Evolutionary conservation across 2,888 invertebrate genomes (phyloP).

Genomic region (Chalcosyrphus nemorum): DNA sequence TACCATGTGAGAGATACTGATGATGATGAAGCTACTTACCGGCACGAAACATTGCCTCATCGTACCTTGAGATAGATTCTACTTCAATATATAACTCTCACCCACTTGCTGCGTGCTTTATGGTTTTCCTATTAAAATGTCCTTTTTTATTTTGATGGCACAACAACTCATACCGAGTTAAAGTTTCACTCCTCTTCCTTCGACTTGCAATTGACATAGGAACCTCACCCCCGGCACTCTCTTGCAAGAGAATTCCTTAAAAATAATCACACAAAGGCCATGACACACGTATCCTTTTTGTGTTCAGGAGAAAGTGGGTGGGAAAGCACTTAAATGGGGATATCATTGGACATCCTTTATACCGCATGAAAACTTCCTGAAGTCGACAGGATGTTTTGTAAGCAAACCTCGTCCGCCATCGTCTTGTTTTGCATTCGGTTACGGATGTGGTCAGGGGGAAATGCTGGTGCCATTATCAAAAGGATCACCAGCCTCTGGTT

Average conservation of each 20-base stretch:
- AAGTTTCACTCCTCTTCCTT: not conserved
- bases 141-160: not conserved
- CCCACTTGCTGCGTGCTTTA: not conserved
- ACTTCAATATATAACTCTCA: not conserved
- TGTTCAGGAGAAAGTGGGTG: not conserved
- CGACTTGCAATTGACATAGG: not conserved
- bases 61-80: constrained; percentile 21
- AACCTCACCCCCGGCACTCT: not conserved
- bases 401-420: not conserved
- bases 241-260: not conserved
- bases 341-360: constrained; percentile 21
- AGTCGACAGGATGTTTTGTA: not conserved
- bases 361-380: not conserved
- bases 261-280: constrained; percentile 12
- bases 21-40: constrained; percentile 48
- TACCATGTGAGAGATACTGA: constrained; percentile 15
- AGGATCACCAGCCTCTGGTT: not conserved
- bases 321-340: not conserved
- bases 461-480: not conserved
- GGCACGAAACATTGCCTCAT: constrained; percentile 4
- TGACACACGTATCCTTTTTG: not conserved
- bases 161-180: constrained; percentile 2
- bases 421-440: constrained; percentile 1
- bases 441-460: not conserved
- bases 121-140: constrained; percentile 16